Conservation (phyloP, 1,140 invertebrate genomes). For the Oncopodura yosiiana region DNA sequence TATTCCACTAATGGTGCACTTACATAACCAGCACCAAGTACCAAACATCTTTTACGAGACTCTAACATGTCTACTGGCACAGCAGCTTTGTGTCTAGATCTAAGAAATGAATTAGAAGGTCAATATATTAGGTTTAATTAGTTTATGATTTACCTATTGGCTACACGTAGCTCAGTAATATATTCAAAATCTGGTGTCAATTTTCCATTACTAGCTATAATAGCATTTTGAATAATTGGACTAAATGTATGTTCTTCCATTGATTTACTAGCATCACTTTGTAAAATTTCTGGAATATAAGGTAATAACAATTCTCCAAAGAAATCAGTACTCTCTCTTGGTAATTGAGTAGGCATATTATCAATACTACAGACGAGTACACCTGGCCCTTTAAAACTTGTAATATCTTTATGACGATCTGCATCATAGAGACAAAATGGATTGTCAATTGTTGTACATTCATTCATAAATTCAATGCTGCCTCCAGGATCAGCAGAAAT, state of each 20-base stretch:
- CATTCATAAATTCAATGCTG: conserved; percentile 99
- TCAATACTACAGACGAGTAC: conserved; percentile 98
- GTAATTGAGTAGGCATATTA: conserved; percentile 99
- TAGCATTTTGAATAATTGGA: conserved; percentile 74
- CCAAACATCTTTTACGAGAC: conserved; percentile 53
- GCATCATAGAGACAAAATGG: conserved; percentile 98
- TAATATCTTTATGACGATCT: conserved; percentile 91
- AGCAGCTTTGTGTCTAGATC: conserved; percentile 13
- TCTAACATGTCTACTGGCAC: not conserved
- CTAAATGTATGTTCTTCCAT: conserved; percentile 68
- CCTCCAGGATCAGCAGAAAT: conserved; percentile 98
- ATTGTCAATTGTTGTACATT: conserved; percentile 98
- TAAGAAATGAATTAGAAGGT: not conserved
- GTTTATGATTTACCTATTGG: conserved; percentile 41
- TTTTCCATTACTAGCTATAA: conserved; percentile 89
- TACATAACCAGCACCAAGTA: conserved; percentile 92
- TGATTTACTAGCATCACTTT: conserved; percentile 74
- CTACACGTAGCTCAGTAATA: conserved; percentile 73
- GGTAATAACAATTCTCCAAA: conserved; percentile 89
- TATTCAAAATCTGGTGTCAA: conserved; percentile 90
- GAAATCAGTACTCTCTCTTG: conserved; percentile 91
- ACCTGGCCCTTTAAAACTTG: conserved; percentile 87
- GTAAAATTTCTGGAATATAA: conserved; percentile 79
- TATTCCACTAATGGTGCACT: conserved; percentile 89
- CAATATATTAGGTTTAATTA: not conserved